Base-by-base conservation (phyloP, 2,113 vertebrate species). In the Colistium nudipinnis region DNA sequence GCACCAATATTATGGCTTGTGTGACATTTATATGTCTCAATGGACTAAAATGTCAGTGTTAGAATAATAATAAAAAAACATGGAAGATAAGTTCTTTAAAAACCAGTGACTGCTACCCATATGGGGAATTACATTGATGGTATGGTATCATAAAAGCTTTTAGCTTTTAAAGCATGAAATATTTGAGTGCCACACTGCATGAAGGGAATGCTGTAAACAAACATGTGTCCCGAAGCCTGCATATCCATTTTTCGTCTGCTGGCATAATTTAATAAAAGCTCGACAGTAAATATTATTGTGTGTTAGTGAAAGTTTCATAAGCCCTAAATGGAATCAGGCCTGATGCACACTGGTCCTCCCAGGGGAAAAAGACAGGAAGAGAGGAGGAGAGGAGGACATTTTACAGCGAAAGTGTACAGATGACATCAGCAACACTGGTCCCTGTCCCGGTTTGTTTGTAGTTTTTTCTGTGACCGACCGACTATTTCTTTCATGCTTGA, bases 271-370 rank as follows among this genome's bases (percentile, higher is more conserved):
- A 85, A 90, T 89, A 62, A 81, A 81, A 75, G 70, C 66, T 78
- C 84, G 87, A 86, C 81, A 87, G 82, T 83, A 91, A 91, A 91
- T 87, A 87, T 90, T 84, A 76, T 86, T 88, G 63, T 75, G 39
- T 72, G 78, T 91, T 76, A 74, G 62, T 82, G 62, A 87, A 82
- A 64, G 66, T 85, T 90, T 87, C 73, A 80, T 81, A 76, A 52
- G 54, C 68, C 55, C 78, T 62, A 85, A 87, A 86, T 86, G 75
- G 82, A 89, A 89, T 89, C 84, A 85, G 82, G 82, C 65, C 49
- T 75, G 54, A 75, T 70, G 66, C 65, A 84, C 48, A 43, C 62
- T 73, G 76, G 48, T 63, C 35, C 52, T 73, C 84, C 84, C 78
- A 53, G 14, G 76, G 78, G 68, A 68, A 62, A 51, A 60, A 77